phyloP scores from a whole-genome alignment of 2,888 invertebrate species.

The Myopa tessellatipennis region DNA sequence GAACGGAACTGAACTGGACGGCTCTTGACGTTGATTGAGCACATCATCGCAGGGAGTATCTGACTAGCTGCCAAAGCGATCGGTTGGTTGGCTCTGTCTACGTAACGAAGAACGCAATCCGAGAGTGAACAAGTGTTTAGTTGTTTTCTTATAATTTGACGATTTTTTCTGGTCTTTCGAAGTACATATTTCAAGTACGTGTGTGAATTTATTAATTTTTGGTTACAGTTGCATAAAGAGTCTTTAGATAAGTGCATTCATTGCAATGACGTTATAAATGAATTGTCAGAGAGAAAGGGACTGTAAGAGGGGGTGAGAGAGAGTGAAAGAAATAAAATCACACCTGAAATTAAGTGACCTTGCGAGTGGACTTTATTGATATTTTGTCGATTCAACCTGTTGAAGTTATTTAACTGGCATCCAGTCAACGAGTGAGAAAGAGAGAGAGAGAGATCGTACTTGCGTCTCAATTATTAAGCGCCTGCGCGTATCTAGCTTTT shows the following conservation, averaged over 20 bases:
- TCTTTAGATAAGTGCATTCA: slow-evolving; percentile 10
- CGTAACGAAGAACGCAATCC: slow-evolving; percentile 10
- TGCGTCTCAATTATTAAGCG: neutral
- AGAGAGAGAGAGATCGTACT: neutral
- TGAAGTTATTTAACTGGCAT: neutral
- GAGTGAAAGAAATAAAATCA: neutral
- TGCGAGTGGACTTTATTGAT: slow-evolving; percentile 30
- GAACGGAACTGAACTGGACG: neutral
- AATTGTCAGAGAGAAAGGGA: neutral
- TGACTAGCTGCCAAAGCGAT: slow-evolving; percentile 47
- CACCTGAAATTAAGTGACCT: slow-evolving; percentile 23
- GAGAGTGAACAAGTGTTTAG: slow-evolving; percentile 19
- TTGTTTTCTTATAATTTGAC: slow-evolving; percentile 1
- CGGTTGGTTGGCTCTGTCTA: slow-evolving; percentile 37
- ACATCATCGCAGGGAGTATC: slow-evolving; percentile 41
- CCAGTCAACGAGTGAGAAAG: neutral
- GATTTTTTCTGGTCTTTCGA: neutral
- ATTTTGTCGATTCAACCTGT: slow-evolving; percentile 21
- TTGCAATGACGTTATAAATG: slow-evolving; percentile 30
- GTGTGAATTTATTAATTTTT: slow-evolving; percentile 15
- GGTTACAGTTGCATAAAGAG: neutral
- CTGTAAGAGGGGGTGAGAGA: neutral
- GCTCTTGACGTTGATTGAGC: slow-evolving; percentile 6
- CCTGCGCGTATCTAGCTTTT: neutral
- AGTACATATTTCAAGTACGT: slow-evolving; percentile 23